Conservation (phyloP, 1,140 invertebrate species). For the Diorhabda carinulata region DNA sequence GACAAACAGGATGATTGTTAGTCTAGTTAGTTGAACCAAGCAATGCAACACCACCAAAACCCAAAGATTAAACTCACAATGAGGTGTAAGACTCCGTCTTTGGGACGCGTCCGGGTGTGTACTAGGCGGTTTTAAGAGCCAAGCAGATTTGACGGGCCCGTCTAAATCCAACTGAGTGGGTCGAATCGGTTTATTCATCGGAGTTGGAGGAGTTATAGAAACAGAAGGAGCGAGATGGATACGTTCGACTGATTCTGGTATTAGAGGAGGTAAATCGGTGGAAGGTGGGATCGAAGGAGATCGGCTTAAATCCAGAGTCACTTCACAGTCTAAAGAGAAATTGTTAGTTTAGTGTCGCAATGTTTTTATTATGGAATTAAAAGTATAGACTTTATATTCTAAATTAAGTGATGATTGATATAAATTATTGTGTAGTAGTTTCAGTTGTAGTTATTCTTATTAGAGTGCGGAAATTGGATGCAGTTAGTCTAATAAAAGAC, state of each 20-base stretch:
- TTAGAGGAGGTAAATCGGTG: conserved; percentile 35
- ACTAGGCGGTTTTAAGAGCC: conserved; percentile 42
- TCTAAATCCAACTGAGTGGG: conserved; percentile 44
- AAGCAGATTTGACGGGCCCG: conserved; percentile 44
- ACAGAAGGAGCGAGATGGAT: conserved; percentile 34
- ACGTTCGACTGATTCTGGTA: conserved; percentile 40
- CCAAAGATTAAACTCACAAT: conserved; percentile 25
- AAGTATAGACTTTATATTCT: no score
- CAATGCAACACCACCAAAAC: neutral
- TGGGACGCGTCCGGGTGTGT: conserved; percentile 19
- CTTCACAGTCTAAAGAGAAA: neutral
- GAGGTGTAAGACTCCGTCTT: conserved; percentile 35
- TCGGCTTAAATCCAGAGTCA: neutral
- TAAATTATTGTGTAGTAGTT: no score
- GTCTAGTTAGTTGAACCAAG: neutral
- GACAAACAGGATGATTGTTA: neutral
- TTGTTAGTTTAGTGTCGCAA: neutral
- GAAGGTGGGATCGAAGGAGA: conserved; percentile 6
- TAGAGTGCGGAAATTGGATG: no score
- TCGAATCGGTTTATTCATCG: conserved; percentile 36
- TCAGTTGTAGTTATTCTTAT: no score
- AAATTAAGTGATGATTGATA: no score
- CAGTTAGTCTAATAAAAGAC: no score
- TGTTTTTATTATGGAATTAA: no score
- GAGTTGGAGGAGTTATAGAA: conserved; percentile 35